phyloP scores from a whole-genome alignment of 2,888 invertebrate species.

The Troilus luridus region DNA sequence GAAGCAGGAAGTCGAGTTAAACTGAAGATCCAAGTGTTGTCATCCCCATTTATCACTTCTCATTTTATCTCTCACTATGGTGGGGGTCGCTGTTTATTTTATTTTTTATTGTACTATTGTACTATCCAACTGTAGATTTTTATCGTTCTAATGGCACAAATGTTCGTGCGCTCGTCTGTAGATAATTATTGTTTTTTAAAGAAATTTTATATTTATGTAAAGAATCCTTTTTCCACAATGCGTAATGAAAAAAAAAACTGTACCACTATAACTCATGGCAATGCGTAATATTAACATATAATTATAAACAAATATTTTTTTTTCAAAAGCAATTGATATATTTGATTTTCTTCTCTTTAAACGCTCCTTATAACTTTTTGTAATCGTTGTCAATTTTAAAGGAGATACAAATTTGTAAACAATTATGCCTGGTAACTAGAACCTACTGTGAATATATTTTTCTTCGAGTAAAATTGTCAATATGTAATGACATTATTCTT shows the following conservation, averaged over 20 bases:
- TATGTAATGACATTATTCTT: background rate
- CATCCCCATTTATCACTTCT: constrained; percentile 37
- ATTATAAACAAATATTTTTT: background rate
- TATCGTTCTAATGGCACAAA: background rate
- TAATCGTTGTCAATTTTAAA: background rate
- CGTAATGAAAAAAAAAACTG: no score
- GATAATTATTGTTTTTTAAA: background rate
- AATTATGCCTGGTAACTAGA: background rate
- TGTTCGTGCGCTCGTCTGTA: background rate
- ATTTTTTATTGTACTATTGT: background rate
- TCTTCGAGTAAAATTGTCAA: background rate
- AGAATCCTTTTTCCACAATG: background rate
- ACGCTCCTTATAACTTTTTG: background rate
- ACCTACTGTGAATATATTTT: background rate
- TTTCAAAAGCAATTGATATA: background rate
- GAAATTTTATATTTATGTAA: background rate
- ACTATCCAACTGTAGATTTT: background rate
- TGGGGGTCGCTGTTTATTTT: background rate
- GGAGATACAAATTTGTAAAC: background rate
- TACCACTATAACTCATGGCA: no score
- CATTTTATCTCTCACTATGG: constrained; percentile 5
- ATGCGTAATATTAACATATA: background rate
- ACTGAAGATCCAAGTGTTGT: background rate
- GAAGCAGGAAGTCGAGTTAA: constrained; percentile 53
- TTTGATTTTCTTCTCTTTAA: background rate